Conservation (phyloP, 1,140 invertebrate species). For the Pollicipes pollicipes region DNA sequence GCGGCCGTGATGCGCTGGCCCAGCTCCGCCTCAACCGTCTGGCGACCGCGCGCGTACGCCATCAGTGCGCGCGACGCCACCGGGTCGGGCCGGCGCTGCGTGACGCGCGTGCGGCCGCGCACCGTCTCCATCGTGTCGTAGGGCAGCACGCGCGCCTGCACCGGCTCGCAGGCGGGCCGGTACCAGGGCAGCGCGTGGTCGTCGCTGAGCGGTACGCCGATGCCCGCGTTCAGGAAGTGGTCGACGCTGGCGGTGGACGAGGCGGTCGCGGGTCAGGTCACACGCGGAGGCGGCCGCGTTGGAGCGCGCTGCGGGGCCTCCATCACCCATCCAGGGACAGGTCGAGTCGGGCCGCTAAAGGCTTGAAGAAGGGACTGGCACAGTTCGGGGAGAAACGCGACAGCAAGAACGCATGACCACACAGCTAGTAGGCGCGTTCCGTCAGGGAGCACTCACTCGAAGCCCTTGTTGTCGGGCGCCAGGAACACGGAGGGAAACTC, state of each 20-base stretch:
- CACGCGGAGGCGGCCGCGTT: no score
- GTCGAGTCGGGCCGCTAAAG: no score
- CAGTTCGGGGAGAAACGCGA: no score
- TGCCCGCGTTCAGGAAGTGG: conserved; percentile 33
- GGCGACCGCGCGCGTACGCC: conserved; percentile 35
- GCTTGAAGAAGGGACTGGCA: no score
- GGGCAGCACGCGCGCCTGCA: conserved; percentile 23
- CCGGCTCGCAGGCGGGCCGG: conserved; percentile 42
- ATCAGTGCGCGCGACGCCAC: conserved; percentile 32
- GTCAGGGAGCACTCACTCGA: conserved; percentile 36
- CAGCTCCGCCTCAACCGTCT: conserved; percentile 43
- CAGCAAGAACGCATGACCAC: no score
- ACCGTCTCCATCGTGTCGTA: conserved; percentile 29
- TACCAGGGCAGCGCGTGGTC: conserved; percentile 55
- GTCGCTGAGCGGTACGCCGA: conserved; percentile 36
- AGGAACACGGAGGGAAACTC: conserved; percentile 39
- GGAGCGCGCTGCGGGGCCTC: no score
- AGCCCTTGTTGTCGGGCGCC: conserved; percentile 54
- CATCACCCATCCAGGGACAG: no score
- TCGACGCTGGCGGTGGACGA: conserved; percentile 25
- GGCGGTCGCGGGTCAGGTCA: no score
- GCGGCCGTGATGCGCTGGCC: conserved; percentile 52
- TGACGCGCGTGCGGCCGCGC: conserved; percentile 26
- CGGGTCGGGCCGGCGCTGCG: conserved; percentile 25
- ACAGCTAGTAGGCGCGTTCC: no score